phyloP scores from a whole-genome alignment of 2,888 invertebrate species.

The Drosophila niveifrons region DNA sequence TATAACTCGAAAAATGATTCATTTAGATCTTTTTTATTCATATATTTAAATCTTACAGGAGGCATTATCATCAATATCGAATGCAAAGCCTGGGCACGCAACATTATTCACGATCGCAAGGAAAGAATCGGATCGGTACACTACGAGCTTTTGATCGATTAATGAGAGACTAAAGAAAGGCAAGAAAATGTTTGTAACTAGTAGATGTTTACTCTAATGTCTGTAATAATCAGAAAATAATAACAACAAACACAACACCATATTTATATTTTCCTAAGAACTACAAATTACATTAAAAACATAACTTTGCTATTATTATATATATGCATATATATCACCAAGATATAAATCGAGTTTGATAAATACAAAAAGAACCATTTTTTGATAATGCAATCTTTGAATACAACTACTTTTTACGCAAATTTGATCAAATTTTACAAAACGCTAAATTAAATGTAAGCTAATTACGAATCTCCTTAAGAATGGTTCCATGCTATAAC shows the following conservation, averaged over 20 bases:
- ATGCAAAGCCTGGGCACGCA: slow-evolving; percentile 90
- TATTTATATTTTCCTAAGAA: slow-evolving; percentile 42
- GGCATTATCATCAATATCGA: slow-evolving; percentile 88
- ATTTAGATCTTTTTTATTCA: background rate
- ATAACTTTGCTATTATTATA: slow-evolving; percentile 16
- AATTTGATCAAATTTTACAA: slow-evolving; percentile 28
- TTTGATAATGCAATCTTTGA: slow-evolving; percentile 52
- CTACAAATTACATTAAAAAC: background rate
- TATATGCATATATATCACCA: slow-evolving; percentile 18
- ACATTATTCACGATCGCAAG: slow-evolving; percentile 89
- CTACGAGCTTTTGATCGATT: slow-evolving; percentile 89
- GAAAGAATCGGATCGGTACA: slow-evolving; percentile 90
- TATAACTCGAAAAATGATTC: slow-evolving; percentile 55
- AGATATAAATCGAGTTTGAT: slow-evolving; percentile 4
- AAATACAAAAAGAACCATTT: slow-evolving; percentile 36
- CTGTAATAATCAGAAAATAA: background rate
- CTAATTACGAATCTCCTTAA: slow-evolving; percentile 67
- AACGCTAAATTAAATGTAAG: slow-evolving; percentile 33
- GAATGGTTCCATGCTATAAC: slow-evolving; percentile 54
- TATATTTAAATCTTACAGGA: slow-evolving; percentile 79
- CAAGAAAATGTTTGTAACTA: slow-evolving; percentile 20
- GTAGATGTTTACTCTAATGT: slow-evolving; percentile 29
- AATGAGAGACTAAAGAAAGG: slow-evolving; percentile 57
- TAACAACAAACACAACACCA: slow-evolving; percentile 47
- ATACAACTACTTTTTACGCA: slow-evolving; percentile 52